phyloP scores from a whole-genome alignment of 2,888 invertebrate genomes.

The Epistrophe grossulariae region DNA sequence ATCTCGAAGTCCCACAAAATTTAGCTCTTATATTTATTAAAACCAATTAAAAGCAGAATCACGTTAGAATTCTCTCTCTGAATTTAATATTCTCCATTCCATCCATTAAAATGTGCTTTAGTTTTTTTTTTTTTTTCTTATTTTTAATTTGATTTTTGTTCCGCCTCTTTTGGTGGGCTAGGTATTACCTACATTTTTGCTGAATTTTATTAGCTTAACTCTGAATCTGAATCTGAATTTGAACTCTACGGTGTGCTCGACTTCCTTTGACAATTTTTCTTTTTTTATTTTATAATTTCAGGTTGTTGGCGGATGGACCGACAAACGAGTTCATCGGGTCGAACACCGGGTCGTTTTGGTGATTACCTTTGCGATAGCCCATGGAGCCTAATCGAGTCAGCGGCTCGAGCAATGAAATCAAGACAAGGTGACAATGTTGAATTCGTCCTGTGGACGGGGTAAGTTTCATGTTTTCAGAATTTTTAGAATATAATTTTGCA shows the following conservation, averaged over 20 bases:
- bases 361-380: constrained; percentile 95
- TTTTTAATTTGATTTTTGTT: constrained; percentile 33
- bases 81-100: constrained; percentile 63
- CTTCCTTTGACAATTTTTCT: background rate
- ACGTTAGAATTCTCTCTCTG: constrained; percentile 40
- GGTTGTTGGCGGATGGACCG: constrained; percentile 88
- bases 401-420: constrained; percentile 93
- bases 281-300: constrained; percentile 77
- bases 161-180: constrained; percentile 6
- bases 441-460: constrained; percentile 98
- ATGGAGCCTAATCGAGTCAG: constrained; percentile 94
- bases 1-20: constrained; percentile 40
- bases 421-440: constrained; percentile 94
- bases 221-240: background rate
- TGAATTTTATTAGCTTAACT: constrained; percentile 60
- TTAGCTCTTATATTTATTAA: constrained; percentile 30
- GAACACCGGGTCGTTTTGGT: constrained; percentile 89
- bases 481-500: constrained; percentile 53
- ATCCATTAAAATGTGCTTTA: constrained; percentile 40
- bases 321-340: constrained; percentile 85
- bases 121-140: background rate
- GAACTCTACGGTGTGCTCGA: background rate
- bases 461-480: constrained; percentile 81
- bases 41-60: constrained; percentile 66
- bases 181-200: constrained; percentile 27